Base-by-base conservation (phyloP, 2,888 invertebrate genomes). In the Lasioglossum villosulum region DNA sequence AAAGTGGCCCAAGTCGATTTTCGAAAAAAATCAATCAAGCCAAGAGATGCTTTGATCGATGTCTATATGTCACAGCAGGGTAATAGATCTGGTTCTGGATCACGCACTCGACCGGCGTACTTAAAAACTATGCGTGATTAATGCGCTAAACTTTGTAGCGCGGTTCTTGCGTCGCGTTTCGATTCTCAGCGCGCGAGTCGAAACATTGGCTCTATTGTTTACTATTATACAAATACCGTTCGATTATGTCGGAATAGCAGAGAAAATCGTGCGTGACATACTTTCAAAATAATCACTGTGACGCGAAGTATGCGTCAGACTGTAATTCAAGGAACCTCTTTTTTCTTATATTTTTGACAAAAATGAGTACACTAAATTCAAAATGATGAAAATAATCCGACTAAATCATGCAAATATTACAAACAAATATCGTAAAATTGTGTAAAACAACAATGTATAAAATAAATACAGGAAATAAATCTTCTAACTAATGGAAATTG, bases 101-200 rank as follows among this genome's bases (percentile, higher is more conserved):
- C 71, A 42, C 78, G 82, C 52, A 78, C 39, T 39, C 66, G 66
- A 30, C 66, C 16, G 52, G 48, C 45, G 75, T 52, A 71, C 59
- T 71, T 66, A 66, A 66, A 73, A 73, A 75, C 72, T 63, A 79
- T n/a, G 71, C 83, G 79, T 79, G 75, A 79, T 75, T 83, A 79
- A 79, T 59, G 66, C 79, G 48, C 71, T 52, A 80, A 83, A 80
- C 79, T 76, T 72, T n/a, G 39, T 48, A 34, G 12, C 30, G 45
- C 45, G 56, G 39, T 30, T 70, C 37, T 34, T 76, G 66, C 66
- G 4, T 45, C 5, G 45, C 73, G 52, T 74, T 74, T 52, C 37
- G n/a, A 74, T 74, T 74, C 37, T 74, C 34, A 14, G 52, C 34
- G n/a, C 1, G 12, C 12, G 23, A 68, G 37, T 68, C 68, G 68